Percentiles rank a stretch among this genome's conserved stretches.
Conservation (phyloP, 2,888 invertebrate genomes). For the Eledone cirrhosa region DNA sequence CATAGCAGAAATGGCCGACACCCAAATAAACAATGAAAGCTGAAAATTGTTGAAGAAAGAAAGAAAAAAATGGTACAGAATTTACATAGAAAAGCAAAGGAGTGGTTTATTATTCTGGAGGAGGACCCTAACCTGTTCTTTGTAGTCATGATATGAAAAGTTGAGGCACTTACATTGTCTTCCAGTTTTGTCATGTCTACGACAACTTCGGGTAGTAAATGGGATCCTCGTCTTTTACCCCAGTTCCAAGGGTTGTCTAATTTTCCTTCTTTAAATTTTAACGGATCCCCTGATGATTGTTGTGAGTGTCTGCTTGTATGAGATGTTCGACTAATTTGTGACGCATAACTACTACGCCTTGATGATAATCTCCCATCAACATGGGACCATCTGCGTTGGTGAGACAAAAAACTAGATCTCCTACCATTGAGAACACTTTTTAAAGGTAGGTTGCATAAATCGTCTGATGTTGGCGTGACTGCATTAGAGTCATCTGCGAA, state of each 20-base stretch:
- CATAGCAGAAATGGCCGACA: neutral
- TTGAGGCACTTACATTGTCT: constrained; percentile 50
- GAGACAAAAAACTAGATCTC: constrained; percentile 94
- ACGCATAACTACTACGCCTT: constrained; percentile 52
- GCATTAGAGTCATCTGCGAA: constrained; percentile 98
- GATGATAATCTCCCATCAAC: constrained; percentile 34
- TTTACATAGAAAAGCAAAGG: constrained; percentile 17
- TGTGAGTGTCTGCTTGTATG: constrained; percentile 76
- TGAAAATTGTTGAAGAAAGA: neutral
- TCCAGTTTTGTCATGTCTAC: constrained; percentile 64
- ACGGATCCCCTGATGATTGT: constrained; percentile 86
- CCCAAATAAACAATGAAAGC: constrained; percentile 24
- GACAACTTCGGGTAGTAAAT: constrained; percentile 62
- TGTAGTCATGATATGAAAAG: constrained; percentile 16
- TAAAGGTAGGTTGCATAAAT: constrained; percentile 68
- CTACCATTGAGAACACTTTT: constrained; percentile 75
- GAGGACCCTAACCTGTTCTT: constrained; percentile 11
- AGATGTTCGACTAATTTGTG: constrained; percentile 51
- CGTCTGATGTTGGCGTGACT: constrained; percentile 97
- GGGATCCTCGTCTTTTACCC: constrained; percentile 52
- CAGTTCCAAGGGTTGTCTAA: constrained; percentile 50
- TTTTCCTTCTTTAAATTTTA: constrained; percentile 47
- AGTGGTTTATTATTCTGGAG: constrained; percentile 23
- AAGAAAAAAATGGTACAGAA: neutral
- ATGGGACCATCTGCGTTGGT: constrained; percentile 77